Conservation (phyloP, 92 coral and sea anemone species). For the Ricordea florida region DNA sequence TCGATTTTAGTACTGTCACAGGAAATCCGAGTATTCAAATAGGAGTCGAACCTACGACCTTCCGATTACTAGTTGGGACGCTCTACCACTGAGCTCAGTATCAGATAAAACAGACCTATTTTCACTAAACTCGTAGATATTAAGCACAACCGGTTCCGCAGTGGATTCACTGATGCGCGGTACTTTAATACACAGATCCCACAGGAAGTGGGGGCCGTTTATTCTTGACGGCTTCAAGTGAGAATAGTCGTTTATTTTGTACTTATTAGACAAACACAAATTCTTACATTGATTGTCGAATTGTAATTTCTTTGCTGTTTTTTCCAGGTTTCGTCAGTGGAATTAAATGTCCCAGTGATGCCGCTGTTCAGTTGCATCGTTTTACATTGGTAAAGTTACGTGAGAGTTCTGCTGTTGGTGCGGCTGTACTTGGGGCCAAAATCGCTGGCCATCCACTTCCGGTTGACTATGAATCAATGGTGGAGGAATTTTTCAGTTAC, state of each 20-base stretch:
- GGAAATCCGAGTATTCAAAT: background rate
- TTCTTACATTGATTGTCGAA: background rate
- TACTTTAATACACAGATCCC: too few relatives aligned
- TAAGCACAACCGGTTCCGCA: too few relatives aligned
- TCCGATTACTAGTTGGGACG: too few relatives aligned
- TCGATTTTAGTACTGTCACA: background rate
- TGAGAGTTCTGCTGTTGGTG: conserved; percentile 90
- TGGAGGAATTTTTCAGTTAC: conserved; percentile 63
- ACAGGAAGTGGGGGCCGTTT: too few relatives aligned
- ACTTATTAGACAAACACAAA: background rate
- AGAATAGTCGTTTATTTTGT: too few relatives aligned
- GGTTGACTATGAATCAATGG: conserved; percentile 81
- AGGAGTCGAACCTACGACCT: background rate
- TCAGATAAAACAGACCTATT: too few relatives aligned
- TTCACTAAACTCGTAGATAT: too few relatives aligned
- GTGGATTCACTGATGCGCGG: too few relatives aligned
- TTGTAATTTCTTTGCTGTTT: background rate
- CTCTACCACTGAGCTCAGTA: too few relatives aligned
- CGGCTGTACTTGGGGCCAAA: conserved; percentile 95
- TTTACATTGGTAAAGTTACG: conserved; percentile 66
- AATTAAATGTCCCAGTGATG: conserved; percentile 21
- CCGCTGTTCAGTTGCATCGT: conserved; percentile 48
- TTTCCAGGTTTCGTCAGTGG: conserved; percentile 80
- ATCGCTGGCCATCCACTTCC: conserved; percentile 56
- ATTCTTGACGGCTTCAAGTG: too few relatives aligned